These are phyloP conservation scores for Spea hammondii DNA, from an alignment of 2,797 vertebrate genomes.

Conservation along the genomic window DNA sequence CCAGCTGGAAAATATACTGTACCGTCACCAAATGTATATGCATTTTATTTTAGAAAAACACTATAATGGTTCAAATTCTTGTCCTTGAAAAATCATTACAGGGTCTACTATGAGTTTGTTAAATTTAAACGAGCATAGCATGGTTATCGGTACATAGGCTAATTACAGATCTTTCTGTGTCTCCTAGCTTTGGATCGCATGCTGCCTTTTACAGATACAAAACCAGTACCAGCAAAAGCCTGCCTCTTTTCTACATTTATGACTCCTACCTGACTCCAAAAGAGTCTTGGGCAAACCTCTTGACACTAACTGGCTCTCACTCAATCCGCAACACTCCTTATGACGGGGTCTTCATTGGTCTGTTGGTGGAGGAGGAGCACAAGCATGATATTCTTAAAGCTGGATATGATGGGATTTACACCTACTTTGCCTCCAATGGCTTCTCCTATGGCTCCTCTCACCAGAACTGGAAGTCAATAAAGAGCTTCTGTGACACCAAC, in stretches of 20 bases:
- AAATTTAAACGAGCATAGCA: too few species aligned
- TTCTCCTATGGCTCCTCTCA: constrained; percentile 87
- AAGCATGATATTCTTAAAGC: constrained; percentile 78
- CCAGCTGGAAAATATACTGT: too few species aligned
- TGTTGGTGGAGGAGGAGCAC: constrained; percentile 83
- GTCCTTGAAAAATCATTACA: too few species aligned
- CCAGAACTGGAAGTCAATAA: constrained; percentile 83
- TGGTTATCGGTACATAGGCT: not conserved
- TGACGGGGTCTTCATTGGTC: constrained; percentile 77
- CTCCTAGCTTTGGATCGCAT: constrained; percentile 78
- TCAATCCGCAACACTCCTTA: constrained; percentile 78
- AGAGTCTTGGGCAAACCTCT: constrained; percentile 80
- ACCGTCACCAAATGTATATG: too few species aligned
- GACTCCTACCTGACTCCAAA: constrained; percentile 83
- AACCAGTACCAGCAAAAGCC: constrained; percentile 73
- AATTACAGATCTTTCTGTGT: not conserved
- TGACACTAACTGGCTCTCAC: constrained; percentile 74
- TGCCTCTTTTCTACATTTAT: constrained; percentile 86
- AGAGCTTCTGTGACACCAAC: constrained; percentile 80
- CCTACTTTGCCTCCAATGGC: constrained; percentile 86
- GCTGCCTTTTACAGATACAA: constrained; percentile 81
- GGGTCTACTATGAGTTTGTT: too few species aligned
- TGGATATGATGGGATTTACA: constrained; percentile 86
- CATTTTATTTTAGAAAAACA: too few species aligned
- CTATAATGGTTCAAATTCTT: too few species aligned